phyloP scores from a whole-genome alignment of 2,888 invertebrate species.

The Phanerotoma sp. region DNA sequence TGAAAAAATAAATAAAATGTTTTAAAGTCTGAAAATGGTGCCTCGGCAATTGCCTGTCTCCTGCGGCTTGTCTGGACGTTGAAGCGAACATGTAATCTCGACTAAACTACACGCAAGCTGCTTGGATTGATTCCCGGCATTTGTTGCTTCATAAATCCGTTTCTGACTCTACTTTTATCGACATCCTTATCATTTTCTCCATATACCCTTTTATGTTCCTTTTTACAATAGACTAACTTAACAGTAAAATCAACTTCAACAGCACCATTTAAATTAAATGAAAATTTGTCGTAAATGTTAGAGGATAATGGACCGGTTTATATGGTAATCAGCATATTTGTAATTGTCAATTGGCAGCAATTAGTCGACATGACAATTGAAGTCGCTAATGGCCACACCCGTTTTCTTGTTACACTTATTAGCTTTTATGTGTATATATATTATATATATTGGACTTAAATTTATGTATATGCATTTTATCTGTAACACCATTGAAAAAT shows the following conservation, averaged over 20 bases:
- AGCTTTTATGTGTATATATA: no score
- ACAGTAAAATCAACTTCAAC: background rate
- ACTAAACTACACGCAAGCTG: constrained; percentile 41
- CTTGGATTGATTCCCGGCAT: constrained; percentile 52
- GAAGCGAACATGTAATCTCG: constrained; percentile 48
- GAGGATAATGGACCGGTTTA: constrained; percentile 8
- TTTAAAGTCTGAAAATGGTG: constrained; percentile 19
- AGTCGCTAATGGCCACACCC: constrained; percentile 13
- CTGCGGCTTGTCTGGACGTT: constrained; percentile 28
- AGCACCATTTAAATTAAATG: background rate
- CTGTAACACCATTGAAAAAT: no score
- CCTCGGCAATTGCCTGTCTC: constrained; percentile 23
- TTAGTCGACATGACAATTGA: constrained; percentile 21
- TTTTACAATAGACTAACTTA: constrained; percentile 16
- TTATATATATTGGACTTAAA: background rate
- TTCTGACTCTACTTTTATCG: constrained; percentile 25
- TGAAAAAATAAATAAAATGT: constrained; percentile 9
- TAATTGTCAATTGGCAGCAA: constrained; percentile 22
- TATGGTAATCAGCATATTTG: constrained; percentile 18
- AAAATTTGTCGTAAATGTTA: constrained; percentile 7
- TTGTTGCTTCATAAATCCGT: constrained; percentile 46
- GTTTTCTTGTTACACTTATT: background rate
- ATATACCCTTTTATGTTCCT: constrained; percentile 18
- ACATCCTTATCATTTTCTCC: constrained; percentile 21
- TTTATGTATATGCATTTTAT: background rate